Evolutionary conservation across 2,888 invertebrate species (phyloP), one percentile per base, ranked within the genome.

Genomic region (Dynastes hyllus): DNA sequence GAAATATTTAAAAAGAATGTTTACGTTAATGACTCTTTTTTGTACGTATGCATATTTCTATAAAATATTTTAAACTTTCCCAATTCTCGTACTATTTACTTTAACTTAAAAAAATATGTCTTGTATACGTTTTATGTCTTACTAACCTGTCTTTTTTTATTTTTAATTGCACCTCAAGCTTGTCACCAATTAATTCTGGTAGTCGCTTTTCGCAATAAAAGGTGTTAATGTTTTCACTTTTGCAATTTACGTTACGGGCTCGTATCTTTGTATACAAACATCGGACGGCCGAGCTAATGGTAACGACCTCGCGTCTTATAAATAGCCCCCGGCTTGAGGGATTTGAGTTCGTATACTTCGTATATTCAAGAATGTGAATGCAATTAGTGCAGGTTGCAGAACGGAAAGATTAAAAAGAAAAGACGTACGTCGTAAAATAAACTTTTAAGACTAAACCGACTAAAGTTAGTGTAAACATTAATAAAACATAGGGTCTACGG

Each of bases 211-310:
- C 32, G 22, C 58, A 71, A 45, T 22, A 55, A 37, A 32, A 58
- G 73, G 73, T 61, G 73, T 75, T 22, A 75, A 75, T n/a, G 13
- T 61, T 75, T 75, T 75, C 73, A 75, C 73, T 61, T 58, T 58
- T 37, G 22, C 40, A 61, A 61, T 73, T 73, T 61, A 73, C 73
- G 40, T 22, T 13, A 22, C 40, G n/a, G 45, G 11, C 27, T 27
- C 45, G 13, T 61, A 40, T 61, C 73, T 75, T 75, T 61, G 73
- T 45, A 61, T 61, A 51, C 51, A 61, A 61, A 75, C 73, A 75
- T 22, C 55, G 55, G 55, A 55, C 61, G 45, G 27, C 40, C 32
- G 40, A 40, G 6, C 45, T 69, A 50, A 45, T 69, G 73, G 61
- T 63, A 75, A 75, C 50, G 73, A 63, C 73, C 73, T 61, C 61